phyloP scores from a whole-genome alignment of 2,113 vertebrate species.

The Micromys minutus region DNA sequence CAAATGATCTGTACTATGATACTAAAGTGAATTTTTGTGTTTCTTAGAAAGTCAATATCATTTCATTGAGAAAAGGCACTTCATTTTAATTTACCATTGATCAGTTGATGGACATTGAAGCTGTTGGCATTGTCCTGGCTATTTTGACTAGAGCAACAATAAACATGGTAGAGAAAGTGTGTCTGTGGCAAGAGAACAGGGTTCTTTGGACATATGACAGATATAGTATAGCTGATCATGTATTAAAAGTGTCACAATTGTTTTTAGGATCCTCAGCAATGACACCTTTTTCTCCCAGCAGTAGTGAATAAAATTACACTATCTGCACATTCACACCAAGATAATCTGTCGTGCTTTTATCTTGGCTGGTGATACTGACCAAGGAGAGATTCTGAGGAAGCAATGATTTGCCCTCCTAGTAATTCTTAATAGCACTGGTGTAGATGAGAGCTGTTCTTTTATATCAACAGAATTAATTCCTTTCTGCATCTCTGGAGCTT shows the following conservation, averaged over 20 bases:
- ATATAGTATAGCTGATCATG: neutral
- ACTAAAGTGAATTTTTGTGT: neutral
- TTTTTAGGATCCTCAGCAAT: neutral
- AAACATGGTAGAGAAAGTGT: neutral
- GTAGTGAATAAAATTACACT: neutral
- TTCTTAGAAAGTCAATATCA: neutral
- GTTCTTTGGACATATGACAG: neutral
- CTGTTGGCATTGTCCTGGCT: neutral
- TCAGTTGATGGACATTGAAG: neutral
- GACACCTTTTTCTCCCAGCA: neutral
- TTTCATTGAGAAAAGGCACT: neutral
- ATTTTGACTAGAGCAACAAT: neutral
- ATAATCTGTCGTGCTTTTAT: neutral
- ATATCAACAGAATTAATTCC: neutral
- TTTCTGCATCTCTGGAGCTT: neutral
- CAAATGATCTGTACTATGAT: neutral
- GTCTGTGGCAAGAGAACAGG: neutral
- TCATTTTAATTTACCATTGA: neutral
- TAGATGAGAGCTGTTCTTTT: neutral
- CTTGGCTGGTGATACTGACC: neutral
- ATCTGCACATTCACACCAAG: neutral
- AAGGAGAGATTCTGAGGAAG: neutral
- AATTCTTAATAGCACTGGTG: neutral
- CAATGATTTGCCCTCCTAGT: neutral
- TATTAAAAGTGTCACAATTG: neutral